phyloP scores from a whole-genome alignment of 2,113 vertebrate species.

The cattle (Bos taurus) region DNA sequence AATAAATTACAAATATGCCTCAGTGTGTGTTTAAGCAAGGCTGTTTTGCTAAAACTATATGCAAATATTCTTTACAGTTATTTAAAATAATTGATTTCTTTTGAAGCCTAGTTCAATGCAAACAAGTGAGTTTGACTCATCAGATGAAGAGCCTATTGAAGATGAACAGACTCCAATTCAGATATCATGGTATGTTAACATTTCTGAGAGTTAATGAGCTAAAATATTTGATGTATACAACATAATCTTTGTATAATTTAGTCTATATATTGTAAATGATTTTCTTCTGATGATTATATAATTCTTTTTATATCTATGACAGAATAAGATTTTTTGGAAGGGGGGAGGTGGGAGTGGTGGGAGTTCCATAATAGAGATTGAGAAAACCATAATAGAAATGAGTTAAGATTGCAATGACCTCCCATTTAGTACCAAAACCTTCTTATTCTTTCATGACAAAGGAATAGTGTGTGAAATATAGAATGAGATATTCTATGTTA shows the following conservation, averaged over 20 bases:
- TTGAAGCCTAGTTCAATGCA: slow-evolving; percentile 71
- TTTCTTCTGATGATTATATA: neutral
- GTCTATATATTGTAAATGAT: slow-evolving; percentile 3
- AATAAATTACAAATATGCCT: neutral
- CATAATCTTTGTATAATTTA: neutral
- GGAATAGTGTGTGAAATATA: neutral
- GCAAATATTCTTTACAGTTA: neutral
- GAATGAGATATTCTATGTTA: neutral
- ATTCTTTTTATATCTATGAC: neutral
- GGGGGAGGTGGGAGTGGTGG: neutral
- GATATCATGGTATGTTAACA: slow-evolving; percentile 85
- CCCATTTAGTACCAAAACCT: neutral
- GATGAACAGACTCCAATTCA: slow-evolving; percentile 83
- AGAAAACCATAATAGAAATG: slow-evolving; percentile 3
- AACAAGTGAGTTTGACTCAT: slow-evolving; percentile 86
- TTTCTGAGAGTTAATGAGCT: neutral
- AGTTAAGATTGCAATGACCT: neutral
- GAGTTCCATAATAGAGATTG: neutral
- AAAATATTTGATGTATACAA: neutral
- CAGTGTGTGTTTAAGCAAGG: neutral
- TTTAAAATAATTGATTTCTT: slow-evolving; percentile 37
- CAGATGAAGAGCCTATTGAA: slow-evolving; percentile 86
- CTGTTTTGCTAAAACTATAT: neutral
- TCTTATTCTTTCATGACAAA: slow-evolving; percentile 24
- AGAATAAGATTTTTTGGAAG: neutral